Conservation (phyloP, 2,797 vertebrate species). For the Poeciliopsis turneri region DNA sequence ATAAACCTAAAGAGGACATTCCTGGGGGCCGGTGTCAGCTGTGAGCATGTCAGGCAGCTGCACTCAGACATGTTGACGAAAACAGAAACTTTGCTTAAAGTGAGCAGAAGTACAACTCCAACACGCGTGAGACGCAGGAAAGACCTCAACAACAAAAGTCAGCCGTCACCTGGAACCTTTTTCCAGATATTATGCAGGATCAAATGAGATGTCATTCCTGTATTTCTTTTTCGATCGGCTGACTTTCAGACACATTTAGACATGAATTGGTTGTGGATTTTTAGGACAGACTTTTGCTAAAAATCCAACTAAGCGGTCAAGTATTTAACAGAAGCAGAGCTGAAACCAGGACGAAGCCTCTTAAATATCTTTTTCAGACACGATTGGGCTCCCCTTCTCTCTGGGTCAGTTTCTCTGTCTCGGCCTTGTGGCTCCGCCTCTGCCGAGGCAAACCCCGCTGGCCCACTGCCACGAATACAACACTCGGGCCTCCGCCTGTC, state of each 20-base stretch:
- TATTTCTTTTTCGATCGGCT: neutral
- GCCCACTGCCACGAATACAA: slow-evolving; percentile 65
- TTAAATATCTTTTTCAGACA: slow-evolving; percentile 28
- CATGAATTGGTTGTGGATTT: neutral
- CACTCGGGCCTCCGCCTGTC: slow-evolving; percentile 56
- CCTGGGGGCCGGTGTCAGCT: slow-evolving; percentile 31
- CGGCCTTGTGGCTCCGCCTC: slow-evolving; percentile 34
- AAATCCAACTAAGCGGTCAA: neutral
- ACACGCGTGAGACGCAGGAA: neutral
- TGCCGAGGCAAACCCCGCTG: slow-evolving; percentile 54
- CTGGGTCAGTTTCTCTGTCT: slow-evolving; percentile 14
- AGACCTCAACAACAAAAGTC: neutral
- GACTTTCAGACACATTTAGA: neutral
- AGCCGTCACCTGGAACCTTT: neutral
- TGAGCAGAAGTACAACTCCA: neutral
- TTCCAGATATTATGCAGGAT: neutral
- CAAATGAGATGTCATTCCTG: neutral
- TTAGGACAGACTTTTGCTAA: neutral
- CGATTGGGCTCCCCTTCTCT: neutral
- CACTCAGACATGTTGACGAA: neutral
- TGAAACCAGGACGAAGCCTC: slow-evolving; percentile 4
- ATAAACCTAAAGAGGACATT: slow-evolving; percentile 36
- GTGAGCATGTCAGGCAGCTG: slow-evolving; percentile 9
- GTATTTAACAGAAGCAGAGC: neutral
- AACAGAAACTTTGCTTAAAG: neutral